Conservation (phyloP, 2,888 invertebrate genomes). For the Philaethria dido region DNA sequence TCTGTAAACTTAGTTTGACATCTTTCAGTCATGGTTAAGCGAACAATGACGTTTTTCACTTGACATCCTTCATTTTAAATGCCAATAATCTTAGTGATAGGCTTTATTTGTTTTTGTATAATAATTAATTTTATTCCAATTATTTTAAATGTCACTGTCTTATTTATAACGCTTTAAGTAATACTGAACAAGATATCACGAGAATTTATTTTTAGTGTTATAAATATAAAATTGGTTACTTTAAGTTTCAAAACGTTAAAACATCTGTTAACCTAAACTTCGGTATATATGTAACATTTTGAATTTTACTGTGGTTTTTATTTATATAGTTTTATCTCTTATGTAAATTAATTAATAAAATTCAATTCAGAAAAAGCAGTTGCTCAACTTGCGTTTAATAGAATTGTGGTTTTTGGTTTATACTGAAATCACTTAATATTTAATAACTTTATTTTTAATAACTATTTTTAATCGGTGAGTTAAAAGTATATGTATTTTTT, state of each 20-base stretch:
- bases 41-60: constrained; percentile 61
- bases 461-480: background rate
- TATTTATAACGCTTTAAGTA: background rate
- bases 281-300: background rate
- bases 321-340: background rate
- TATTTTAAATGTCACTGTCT: background rate
- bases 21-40: constrained; percentile 81
- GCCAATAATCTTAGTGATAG: constrained; percentile 19
- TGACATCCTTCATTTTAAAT: constrained; percentile 41
- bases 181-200: background rate
- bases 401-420: background rate
- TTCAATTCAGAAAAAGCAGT: background rate
- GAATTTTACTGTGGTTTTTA: background rate
- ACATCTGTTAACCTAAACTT: constrained; percentile 30
- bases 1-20: constrained; percentile 78
- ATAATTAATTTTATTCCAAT: background rate
- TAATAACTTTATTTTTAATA: background rate
- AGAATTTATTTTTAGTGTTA: background rate
- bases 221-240: background rate
- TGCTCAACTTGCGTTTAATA: background rate
- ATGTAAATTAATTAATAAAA: background rate
- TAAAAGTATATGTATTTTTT: background rate
- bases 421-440: background rate
- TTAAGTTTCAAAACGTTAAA: constrained; percentile 23
- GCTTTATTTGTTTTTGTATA: background rate